Conservation (phyloP, 1,140 invertebrate species). For the Drosophila melanica region DNA sequence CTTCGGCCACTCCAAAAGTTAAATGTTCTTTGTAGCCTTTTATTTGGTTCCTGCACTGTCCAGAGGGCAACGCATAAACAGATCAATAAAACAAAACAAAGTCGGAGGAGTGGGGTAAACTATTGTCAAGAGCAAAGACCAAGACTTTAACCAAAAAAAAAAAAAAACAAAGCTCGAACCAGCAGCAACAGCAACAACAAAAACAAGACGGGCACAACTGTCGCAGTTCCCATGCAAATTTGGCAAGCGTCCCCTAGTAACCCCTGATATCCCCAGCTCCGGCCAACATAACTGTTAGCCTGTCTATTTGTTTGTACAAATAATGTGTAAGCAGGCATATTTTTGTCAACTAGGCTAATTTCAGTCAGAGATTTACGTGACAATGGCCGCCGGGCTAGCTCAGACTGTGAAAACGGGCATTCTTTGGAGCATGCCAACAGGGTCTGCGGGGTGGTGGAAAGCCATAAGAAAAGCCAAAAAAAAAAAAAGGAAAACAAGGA, state of each 20-base stretch:
- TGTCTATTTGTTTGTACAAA: slow-evolving; percentile 77
- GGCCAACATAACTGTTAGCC: slow-evolving; percentile 47
- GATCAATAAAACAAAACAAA: slow-evolving; percentile 70
- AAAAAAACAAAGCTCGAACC: background rate
- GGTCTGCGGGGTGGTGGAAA: background rate
- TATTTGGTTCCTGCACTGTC: slow-evolving; percentile 33
- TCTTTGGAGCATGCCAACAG: slow-evolving; percentile 7
- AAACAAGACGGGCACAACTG: slow-evolving; percentile 55
- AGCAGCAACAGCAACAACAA: slow-evolving; percentile 21
- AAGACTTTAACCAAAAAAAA: slow-evolving; percentile 1
- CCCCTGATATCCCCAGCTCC: background rate
- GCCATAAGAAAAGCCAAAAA: slow-evolving; percentile 19
- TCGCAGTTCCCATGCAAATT: slow-evolving; percentile 76
- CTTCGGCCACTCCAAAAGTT: background rate
- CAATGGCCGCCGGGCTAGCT: slow-evolving; percentile 52
- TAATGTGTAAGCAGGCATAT: slow-evolving; percentile 82
- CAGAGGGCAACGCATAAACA: slow-evolving; percentile 65
- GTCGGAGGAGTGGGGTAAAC: slow-evolving; percentile 38
- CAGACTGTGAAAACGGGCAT: slow-evolving; percentile 17
- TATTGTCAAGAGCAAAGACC: slow-evolving; percentile 44
- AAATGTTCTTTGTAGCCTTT: background rate
- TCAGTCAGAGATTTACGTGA: slow-evolving; percentile 80
- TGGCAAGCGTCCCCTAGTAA: slow-evolving; percentile 25
- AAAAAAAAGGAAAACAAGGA: slow-evolving; percentile 37
- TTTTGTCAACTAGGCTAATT: slow-evolving; percentile 81